Evolutionary conservation across 2,113 vertebrate genomes (phyloP).

Genomic region (Phrynosoma platyrhinos): DNA sequence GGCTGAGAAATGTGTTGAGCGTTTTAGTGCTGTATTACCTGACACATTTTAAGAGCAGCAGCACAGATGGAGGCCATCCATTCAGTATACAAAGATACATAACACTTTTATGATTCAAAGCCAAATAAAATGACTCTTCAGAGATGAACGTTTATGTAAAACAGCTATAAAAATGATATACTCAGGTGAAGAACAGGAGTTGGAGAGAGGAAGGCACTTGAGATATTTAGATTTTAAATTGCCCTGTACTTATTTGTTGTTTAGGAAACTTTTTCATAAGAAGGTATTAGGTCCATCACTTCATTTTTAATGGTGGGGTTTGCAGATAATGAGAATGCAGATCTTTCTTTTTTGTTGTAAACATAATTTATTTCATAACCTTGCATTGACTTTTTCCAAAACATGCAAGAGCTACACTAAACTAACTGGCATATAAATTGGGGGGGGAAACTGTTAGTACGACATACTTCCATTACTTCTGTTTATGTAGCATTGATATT

Average conservation of each 20-base stretch:
- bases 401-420: not conserved
- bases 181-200: constrained; percentile 17
- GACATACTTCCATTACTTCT: not conserved
- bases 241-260: not conserved
- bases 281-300: constrained; percentile 4
- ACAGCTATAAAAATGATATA: constrained; percentile 43
- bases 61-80: constrained; percentile 63
- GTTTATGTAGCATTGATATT: not conserved
- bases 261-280: constrained; percentile 10
- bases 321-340: constrained; percentile 37
- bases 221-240: constrained; percentile 19
- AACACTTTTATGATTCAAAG: constrained; percentile 56
- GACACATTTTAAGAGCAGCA: constrained; percentile 65
- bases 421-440: not conserved
- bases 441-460: no score
- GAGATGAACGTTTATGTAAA: constrained; percentile 34
- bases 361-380: constrained; percentile 14
- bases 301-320: constrained; percentile 15
- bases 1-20: constrained; percentile 62
- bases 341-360: constrained; percentile 27
- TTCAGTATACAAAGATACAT: constrained; percentile 41
- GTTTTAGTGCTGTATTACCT: constrained; percentile 62
- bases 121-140: constrained; percentile 42
- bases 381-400: not conserved
- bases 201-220: not conserved